Percentiles rank a stretch among this genome's conserved stretches.
phyloP scores from a whole-genome alignment of 1,140 invertebrate species.

The Elysia chlorotica region DNA sequence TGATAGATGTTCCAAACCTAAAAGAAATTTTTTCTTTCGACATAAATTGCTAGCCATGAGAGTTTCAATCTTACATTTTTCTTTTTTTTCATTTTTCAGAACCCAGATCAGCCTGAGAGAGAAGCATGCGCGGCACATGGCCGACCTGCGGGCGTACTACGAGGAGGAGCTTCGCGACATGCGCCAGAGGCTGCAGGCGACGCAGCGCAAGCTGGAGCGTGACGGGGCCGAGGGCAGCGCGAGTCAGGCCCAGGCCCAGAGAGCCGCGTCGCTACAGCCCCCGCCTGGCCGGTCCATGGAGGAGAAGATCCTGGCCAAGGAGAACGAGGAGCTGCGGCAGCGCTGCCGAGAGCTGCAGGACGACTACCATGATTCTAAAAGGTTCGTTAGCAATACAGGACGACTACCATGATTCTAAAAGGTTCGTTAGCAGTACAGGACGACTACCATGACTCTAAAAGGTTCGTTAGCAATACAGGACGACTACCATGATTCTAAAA shows the following conservation, averaged over 20 bases:
- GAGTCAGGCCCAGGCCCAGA: not conserved
- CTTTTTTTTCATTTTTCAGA: conserved; percentile 20
- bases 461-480: no score
- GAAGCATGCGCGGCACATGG: conserved; percentile 47
- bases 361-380: conserved; percentile 28
- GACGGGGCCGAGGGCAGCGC: not conserved
- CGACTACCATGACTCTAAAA: no score
- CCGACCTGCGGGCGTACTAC: conserved; percentile 45
- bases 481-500: no score
- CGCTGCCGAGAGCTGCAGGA: conserved; percentile 33
- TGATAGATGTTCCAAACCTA: no score
- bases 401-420: conserved; percentile 25
- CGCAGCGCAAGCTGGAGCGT: not conserved
- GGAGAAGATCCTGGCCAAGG: conserved; percentile 29
- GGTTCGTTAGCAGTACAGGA: no score
- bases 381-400: conserved; percentile 41
- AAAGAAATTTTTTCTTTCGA: not conserved
- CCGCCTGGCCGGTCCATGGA: conserved; percentile 9
- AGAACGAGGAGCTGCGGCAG: conserved; percentile 32
- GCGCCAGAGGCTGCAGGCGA: conserved; percentile 24
- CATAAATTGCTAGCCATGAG: not conserved
- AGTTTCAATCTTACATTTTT: not conserved
- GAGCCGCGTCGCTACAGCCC: not conserved
- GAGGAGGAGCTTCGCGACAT: conserved; percentile 45
- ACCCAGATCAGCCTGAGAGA: conserved; percentile 37